Evolutionary conservation across 2,113 vertebrate genomes (phyloP).

Genomic region (Equus przewalskii): DNA sequence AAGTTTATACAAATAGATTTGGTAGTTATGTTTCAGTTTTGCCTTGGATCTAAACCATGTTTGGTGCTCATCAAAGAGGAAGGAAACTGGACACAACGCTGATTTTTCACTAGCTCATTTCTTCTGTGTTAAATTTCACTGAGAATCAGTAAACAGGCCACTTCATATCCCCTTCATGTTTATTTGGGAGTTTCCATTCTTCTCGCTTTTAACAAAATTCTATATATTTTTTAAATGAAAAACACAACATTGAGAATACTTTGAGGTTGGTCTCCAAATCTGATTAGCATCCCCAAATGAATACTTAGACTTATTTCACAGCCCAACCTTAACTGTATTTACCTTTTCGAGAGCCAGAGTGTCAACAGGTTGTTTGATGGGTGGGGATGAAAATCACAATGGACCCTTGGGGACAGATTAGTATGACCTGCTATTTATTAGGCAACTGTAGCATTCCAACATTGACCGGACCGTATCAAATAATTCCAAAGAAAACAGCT

Average conservation of each 20-base stretch:
- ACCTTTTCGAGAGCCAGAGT: not conserved
- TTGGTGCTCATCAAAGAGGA: not conserved
- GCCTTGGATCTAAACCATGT: not conserved
- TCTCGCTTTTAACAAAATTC: constrained; percentile 63
- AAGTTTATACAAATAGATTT: not conserved
- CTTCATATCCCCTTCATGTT: constrained; percentile 51
- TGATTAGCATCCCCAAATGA: constrained; percentile 52
- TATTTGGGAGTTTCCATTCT: constrained; percentile 62
- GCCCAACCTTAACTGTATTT: not conserved
- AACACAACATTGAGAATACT: not conserved
- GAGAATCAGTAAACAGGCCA: not conserved
- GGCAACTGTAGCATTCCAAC: not conserved
- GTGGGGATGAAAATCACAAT: not conserved
- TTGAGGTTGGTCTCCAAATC: not conserved
- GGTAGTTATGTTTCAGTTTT: not conserved
- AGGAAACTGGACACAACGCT: not conserved
- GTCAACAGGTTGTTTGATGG: not conserved
- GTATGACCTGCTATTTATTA: not conserved
- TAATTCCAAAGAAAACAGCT: not conserved
- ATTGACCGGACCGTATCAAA: not conserved
- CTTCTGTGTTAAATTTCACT: not conserved
- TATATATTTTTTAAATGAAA: constrained; percentile 53
- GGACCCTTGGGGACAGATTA: not conserved
- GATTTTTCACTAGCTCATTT: not conserved
- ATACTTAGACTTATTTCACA: not conserved